Evolutionary conservation across 2,797 vertebrate species (phyloP), one percentile per base, ranked within the genome.

Genomic region (Ammospiza maritima): DNA sequence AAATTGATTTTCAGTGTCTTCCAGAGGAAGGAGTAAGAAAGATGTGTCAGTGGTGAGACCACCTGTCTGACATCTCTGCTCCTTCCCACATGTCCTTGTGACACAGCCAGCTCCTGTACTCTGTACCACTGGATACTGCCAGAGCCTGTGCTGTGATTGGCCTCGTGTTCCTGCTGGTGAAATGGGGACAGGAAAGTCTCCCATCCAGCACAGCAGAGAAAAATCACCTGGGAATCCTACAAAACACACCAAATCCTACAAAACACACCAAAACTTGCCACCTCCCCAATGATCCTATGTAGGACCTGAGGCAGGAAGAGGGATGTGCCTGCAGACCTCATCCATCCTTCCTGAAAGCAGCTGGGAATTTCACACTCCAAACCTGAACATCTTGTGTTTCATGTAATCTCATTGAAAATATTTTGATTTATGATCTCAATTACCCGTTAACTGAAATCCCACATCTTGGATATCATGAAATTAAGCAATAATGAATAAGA

Each of bases 401-500:
- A 12, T 30, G 51, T 76, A 95, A 85, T 85, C 67, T 89, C 85
- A 75, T 32, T 77, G 86, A 91, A 96, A 96, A 96, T 92, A 94
- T 95, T 96, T 96, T 95, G 86, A 97, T 95, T 94, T 95, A 94
- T 80, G 85, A 88, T 92, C 90, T 77, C 89, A 93, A 81, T 95
- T 96, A 94, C 58, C 76, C 5, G 0, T 93, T 91, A 94, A 93
- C 64, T 77, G 88, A 95, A 95, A 95, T 92, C 80, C 85, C 89
- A 80, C 78, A 79, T 94, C 94, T 95, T 64, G 25, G 93, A 91
- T 92, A 85, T 85, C 67, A 77, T 84, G 71, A 94, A 96, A 95
- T 96, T 93, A 96, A 88, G 67, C 87, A 92, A 93, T 93, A 93
- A 96, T 95, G 89, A 95, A 95, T 95, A 96, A 93, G 91, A 96